These are phyloP conservation scores for Smittia sp. DNA, from an alignment of 2,888 invertebrate species.

Conservation along the genomic window DNA sequence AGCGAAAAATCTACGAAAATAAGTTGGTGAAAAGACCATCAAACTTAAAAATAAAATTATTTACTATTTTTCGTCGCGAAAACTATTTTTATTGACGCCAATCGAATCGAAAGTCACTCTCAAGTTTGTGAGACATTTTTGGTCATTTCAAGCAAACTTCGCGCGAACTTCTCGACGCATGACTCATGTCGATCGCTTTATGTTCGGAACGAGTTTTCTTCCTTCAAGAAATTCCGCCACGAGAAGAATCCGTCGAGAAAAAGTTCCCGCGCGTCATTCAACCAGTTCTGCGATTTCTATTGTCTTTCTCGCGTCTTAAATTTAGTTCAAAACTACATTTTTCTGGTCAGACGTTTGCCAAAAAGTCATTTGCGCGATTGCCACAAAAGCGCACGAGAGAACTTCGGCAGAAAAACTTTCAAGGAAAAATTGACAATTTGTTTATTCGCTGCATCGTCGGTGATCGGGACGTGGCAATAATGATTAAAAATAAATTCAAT, in stretches of 20 bases:
- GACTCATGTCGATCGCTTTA: background rate
- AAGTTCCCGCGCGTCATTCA: conserved; percentile 9
- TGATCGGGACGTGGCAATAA: background rate
- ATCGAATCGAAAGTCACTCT: conserved; percentile 34
- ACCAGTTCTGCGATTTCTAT: background rate
- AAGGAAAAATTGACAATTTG: conserved; percentile 23
- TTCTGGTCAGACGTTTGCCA: background rate
- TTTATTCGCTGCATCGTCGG: background rate
- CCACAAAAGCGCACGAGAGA: background rate
- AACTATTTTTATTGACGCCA: conserved; percentile 38
- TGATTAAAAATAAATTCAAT: conserved; percentile 19
- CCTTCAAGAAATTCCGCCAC: background rate
- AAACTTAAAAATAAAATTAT: conserved; percentile 41
- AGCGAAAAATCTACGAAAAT: conserved; percentile 8
- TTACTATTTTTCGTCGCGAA: conserved; percentile 34
- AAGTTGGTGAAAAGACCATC: conserved; percentile 38
- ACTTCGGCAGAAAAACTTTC: background rate
- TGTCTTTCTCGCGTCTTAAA: background rate
- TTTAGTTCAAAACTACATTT: no score
- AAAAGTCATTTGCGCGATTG: background rate
- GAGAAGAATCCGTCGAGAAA: background rate
- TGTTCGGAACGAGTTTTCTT: background rate
- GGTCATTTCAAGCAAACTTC: background rate
- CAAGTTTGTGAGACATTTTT: conserved; percentile 11
- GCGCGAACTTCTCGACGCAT: background rate